These are phyloP conservation scores for silkworm (Bombyx mori) DNA, from an alignment of 1,140 invertebrate species.

Conservation along the genomic window DNA sequence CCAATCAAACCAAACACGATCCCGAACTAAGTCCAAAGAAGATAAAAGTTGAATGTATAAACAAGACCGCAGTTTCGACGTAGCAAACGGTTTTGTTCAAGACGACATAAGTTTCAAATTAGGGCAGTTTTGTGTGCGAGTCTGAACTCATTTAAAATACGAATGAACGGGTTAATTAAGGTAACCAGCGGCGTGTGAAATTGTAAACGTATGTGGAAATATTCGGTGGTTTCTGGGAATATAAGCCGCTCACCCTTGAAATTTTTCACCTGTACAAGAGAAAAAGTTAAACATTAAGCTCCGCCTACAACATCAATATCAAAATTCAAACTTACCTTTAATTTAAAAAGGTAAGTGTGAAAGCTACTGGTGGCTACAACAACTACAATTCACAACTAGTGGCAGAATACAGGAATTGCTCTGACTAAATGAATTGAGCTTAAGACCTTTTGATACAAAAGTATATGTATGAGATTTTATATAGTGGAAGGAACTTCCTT, in stretches of 20 bases:
- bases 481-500: too few relatives aligned
- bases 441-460: too few relatives aligned
- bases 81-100: conserved; percentile 20
- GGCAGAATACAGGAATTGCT: too few relatives aligned
- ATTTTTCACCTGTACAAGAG: conserved; percentile 8
- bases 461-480: too few relatives aligned
- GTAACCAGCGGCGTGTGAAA: conserved; percentile 39
- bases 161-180: conserved; percentile 48
- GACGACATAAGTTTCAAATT: conserved; percentile 25
- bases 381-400: too few relatives aligned
- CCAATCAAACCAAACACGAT: conserved; percentile 15
- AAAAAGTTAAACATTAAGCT: too few relatives aligned
- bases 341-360: too few relatives aligned
- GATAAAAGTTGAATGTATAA: conserved; percentile 18
- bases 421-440: too few relatives aligned
- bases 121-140: conserved; percentile 16
- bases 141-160: conserved; percentile 38
- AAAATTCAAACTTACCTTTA: too few relatives aligned
- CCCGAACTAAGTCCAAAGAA: conserved; percentile 10
- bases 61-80: conserved; percentile 13
- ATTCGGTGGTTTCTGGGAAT: conserved; percentile 27
- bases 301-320: too few relatives aligned
- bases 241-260: conserved; percentile 2
- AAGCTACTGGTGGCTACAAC: too few relatives aligned
- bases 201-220: conserved; percentile 47